Percentiles rank a stretch among this genome's conserved stretches.
These are phyloP conservation scores for Frankliniella fusca DNA, from an alignment of 2,888 invertebrate genomes.

Conservation along the genomic window DNA sequence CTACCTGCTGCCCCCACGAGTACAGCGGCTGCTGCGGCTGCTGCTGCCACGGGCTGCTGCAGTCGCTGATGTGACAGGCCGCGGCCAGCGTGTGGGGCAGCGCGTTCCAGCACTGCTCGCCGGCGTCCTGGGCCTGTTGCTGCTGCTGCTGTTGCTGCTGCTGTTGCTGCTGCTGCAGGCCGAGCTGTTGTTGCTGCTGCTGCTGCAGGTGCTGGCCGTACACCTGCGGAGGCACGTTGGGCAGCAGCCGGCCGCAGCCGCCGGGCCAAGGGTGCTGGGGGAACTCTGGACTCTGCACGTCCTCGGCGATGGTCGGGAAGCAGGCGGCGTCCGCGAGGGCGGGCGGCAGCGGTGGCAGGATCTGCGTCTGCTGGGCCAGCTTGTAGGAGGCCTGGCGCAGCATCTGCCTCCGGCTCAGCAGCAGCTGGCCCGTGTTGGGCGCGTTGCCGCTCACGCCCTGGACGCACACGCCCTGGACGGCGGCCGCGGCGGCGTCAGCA, in stretches of 20 bases:
- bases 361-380: slow-evolving; percentile 79
- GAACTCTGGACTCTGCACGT: slow-evolving; percentile 40
- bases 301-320: slow-evolving; percentile 42
- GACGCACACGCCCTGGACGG: slow-evolving; percentile 51
- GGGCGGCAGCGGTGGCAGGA: slow-evolving; percentile 67
- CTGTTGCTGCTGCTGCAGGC: slow-evolving; percentile 32
- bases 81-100: slow-evolving; percentile 61
- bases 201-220: slow-evolving; percentile 29
- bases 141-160: slow-evolving; percentile 27
- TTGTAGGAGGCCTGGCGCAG: slow-evolving; percentile 83
- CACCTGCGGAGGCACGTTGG: slow-evolving; percentile 31
- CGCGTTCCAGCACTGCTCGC: slow-evolving; percentile 59
- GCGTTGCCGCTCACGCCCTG: slow-evolving; percentile 44
- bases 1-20: slow-evolving; percentile 47
- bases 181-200: slow-evolving; percentile 32
- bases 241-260: slow-evolving; percentile 30
- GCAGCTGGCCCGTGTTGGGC: slow-evolving; percentile 51
- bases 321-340: slow-evolving; percentile 43
- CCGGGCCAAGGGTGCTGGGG: slow-evolving; percentile 35
- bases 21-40: slow-evolving; percentile 1
- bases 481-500: slow-evolving; percentile 55
- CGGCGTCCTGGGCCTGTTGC: slow-evolving; percentile 46
- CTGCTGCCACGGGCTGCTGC: slow-evolving; percentile 34
- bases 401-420: slow-evolving; percentile 67
- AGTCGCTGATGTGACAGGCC: slow-evolving; percentile 61